Evolutionary conservation across 1,140 invertebrate species (phyloP), one percentile per base, ranked within the genome.

Genomic region (Drosophila insularis): DNA sequence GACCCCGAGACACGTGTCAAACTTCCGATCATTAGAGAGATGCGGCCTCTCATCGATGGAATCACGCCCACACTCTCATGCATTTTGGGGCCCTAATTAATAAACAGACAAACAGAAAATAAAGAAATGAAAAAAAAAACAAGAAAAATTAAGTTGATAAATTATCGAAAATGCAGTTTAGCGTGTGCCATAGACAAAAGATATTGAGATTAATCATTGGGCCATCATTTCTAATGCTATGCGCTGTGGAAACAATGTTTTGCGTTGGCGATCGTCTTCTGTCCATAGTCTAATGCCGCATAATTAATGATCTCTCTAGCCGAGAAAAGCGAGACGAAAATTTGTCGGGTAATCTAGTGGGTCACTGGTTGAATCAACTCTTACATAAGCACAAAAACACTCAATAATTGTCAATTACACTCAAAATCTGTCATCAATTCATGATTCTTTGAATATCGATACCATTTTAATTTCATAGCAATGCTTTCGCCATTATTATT

Each of bases 141-240:
- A 66, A 64, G 62, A 69, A 65, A 65, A 56, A 14, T 73, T 46
- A 63, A 46, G 63, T 89, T 87, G 84, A 87, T 87, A 87, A 87
- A 87, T 87, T 82, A 84, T 84, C 80, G 58, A 77, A 89, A 80
- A 74, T 78, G 70, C 73, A 89, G 70, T 87, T 87, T 87, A 82
- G 79, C 80, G 80, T 81, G 80, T 81, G 80, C 79, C 80, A 60
- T 61, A 68, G 32, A 89, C 73, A 87, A 89, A 77, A 82, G 69
- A 80, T 89, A 87, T 87, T 78, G 71, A 81, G 79, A 86, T 87
- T 86, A 79, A 86, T 86, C 85, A 86, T 73, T 73, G 58, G 63
- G 62, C 59, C 73, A 76, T 74, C 73, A 76, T 50, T 50, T 64
- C 39, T 35, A 35, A 73, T 68, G 31, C 37, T 35, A 67, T n/a